Base-by-base conservation (phyloP, 2,113 vertebrate genomes). In the Paramisgurnus dabryanus region DNA sequence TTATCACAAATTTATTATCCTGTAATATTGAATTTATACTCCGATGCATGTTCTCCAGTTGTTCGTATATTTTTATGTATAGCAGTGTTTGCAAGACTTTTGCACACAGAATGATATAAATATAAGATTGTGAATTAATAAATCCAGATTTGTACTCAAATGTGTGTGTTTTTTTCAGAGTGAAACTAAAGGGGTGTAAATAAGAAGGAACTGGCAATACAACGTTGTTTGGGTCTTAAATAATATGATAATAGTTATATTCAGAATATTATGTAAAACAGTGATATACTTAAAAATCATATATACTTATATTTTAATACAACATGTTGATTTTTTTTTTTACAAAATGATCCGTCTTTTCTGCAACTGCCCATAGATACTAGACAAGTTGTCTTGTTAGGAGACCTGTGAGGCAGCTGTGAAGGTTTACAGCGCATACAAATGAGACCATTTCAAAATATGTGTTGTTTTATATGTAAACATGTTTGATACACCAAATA, bases 41-140 rank as follows among this genome's bases (percentile, higher is more conserved):
- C 50, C 13, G 60, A 85, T 86, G 83, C 86, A 85, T 87, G 86
- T 88, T 86, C 86, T 88, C 87, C 85, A 41, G 78, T 88, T 84
- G 84, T 76, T 82, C 79, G 81, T 81, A 88, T 88, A 80, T 84
- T 80, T 92, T 89, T 91, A 89, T 91, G 90, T 93, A 90, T 92
- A 91, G 86, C 88, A 87, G 76, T 89, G 87, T 92, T 89, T 86
- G 77, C 89, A 85, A 89, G 79, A 83, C 73, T 71, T 57, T 89
- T 86, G 87, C 87, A 90, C 85, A 86, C 69, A 85, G 34, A 70
- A 82, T 86, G 74, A 90, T 49, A 43, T 67, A 80, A 78, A 43
- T 82, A 80, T 87, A 78, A 22, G 72, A 76, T 71, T 90, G 88
- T 91, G 90, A 92, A 91, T 91, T 86, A 92, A 91, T 93, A 93